Conservation (phyloP, 2,113 vertebrate species). For the Crypturellus undulatus region DNA sequence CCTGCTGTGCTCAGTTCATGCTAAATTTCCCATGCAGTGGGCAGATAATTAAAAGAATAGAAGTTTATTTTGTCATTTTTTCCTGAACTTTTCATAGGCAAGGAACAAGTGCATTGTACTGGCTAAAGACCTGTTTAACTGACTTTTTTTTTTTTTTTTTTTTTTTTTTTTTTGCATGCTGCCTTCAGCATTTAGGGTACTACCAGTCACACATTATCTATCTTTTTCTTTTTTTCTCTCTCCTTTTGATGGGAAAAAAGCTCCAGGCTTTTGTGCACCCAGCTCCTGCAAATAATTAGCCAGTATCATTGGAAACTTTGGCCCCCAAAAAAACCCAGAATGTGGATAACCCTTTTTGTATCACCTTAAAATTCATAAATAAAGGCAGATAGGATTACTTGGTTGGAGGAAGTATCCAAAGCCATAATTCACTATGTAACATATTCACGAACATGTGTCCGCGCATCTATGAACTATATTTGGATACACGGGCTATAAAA, state of each 20-base stretch:
- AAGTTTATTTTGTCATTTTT: not conserved
- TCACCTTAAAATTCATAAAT: not conserved
- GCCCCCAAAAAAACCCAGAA: no score
- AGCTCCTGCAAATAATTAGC: not conserved
- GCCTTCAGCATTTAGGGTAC: not conserved
- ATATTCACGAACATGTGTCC: constrained; percentile 9
- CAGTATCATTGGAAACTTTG: not conserved
- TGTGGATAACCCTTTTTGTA: not conserved
- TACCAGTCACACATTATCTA: fast-evolving
- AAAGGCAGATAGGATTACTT: not conserved
- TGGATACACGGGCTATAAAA: constrained; percentile 80
- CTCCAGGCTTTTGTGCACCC: not conserved
- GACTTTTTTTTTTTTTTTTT: not conserved
- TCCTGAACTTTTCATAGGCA: not conserved
- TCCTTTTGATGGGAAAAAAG: not conserved
- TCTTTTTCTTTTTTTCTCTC: not conserved
- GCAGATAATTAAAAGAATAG: not conserved
- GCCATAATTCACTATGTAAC: not conserved
- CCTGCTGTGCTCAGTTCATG: not conserved
- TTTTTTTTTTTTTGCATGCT: not conserved
- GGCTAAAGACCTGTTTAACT: not conserved
- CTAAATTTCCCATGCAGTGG: not conserved
- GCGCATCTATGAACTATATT: constrained; percentile 74
- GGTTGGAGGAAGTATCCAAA: not conserved
- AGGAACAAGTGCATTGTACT: not conserved